Evolutionary conservation across 2,113 vertebrate species (phyloP), one percentile per base, ranked within the genome.

Genomic region (Triplophysa dalaica): DNA sequence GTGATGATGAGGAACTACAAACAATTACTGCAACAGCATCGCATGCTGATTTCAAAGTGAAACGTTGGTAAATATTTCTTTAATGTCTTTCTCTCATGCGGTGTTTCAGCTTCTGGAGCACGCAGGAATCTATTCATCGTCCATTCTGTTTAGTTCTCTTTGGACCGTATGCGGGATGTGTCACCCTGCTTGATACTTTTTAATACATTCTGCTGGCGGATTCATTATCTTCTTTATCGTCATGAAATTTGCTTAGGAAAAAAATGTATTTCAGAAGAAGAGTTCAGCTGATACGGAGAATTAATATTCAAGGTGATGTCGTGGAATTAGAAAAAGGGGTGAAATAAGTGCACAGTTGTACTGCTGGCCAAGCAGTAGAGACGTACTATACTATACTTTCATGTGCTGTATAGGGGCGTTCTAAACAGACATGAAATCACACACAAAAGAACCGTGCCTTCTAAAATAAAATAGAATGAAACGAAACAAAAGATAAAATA

Each of bases 1-100:
- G 79, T 88, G 82, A 86, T 87, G 81, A 72, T 88, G 86, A 82
- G 82, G 50, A 87, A 82, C 82, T 82, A 75, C 86, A 75, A 78
- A 86, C 85, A 89, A 92, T 91, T 91, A 88, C 76, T 76, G 75
- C 78, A 88, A 87, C 85, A 77, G 84, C 87, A 69, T 86, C 62
- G 70, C 87, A 87, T 82, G 87, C 91, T 88, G 86, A 68, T 72
- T 88, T 78, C 61, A 48, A 84, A 86, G 75, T 86, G 87, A 85
- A 86, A 81, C 64, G n/a, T 82, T 86, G 10, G n/a, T 85, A 87
- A 88, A 91, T 83, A 89, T 89, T 85, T 82, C 88, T 86, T 88
- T 84, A 88, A 84, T 87, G 81, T 73, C 56, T 84, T 89, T 84
- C 41, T 62, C 79, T 86, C 88, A 77, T 78, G 79, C 87, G 64